phyloP scores from a whole-genome alignment of 2,797 vertebrate genomes.

The Gila robusta region DNA sequence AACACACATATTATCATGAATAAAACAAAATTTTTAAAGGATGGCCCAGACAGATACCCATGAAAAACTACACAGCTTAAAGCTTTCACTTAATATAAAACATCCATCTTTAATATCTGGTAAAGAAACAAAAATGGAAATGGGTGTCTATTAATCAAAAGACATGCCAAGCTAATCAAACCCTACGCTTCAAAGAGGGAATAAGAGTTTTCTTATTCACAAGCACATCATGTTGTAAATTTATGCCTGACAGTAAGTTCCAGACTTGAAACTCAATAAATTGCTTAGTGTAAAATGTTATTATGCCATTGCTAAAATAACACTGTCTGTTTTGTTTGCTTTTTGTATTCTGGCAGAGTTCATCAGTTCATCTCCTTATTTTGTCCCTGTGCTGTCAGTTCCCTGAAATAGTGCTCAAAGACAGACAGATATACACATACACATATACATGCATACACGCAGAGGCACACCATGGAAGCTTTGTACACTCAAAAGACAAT shows the following conservation, averaged over 20 bases:
- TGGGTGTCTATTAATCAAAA: conserved; percentile 7
- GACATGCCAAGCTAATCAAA: conserved; percentile 14
- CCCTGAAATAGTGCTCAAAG: conserved; percentile 40
- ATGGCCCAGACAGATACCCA: conserved; percentile 42
- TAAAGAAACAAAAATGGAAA: neutral
- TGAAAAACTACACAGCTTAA: conserved; percentile 22
- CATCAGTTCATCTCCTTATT: conserved; percentile 44
- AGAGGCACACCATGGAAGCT: conserved; percentile 11
- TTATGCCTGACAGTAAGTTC: neutral
- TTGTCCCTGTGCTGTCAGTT: conserved; percentile 21
- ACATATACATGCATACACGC: conserved; percentile 6
- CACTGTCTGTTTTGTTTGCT: conserved; percentile 18
- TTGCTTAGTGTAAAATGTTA: conserved; percentile 1
- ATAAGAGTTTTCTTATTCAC: conserved; percentile 18
- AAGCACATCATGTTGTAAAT: conserved; percentile 17
- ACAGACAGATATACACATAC: conserved; percentile 25
- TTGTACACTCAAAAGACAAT: conserved; percentile 35
- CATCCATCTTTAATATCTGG: conserved; percentile 21
- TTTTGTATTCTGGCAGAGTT: conserved; percentile 32
- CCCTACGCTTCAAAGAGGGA: neutral
- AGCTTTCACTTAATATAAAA: conserved; percentile 18
- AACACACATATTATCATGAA: conserved; percentile 58
- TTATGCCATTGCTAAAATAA: conserved; percentile 30
- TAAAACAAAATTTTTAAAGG: conserved; percentile 53
- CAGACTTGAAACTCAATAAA: conserved; percentile 5